Evolutionary conservation across 2,113 vertebrate species (phyloP).

Genomic region (Mustelus asterias): DNA sequence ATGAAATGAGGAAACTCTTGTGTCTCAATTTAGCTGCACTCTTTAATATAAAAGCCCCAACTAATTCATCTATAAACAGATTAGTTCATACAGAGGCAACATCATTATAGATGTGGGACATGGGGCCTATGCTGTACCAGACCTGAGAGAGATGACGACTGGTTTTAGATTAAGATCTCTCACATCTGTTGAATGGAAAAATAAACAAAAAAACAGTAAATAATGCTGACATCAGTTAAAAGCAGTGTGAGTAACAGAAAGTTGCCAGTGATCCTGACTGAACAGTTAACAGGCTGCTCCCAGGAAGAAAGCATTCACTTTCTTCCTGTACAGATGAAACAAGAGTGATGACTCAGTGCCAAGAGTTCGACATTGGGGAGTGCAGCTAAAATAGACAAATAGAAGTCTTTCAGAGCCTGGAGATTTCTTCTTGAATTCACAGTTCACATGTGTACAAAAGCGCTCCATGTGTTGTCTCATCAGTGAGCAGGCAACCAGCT

Average conservation of each 20-base stretch:
- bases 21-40: background rate
- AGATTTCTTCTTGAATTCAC: background rate
- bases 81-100: background rate
- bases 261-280: background rate
- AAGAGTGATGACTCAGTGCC: background rate
- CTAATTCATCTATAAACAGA: background rate
- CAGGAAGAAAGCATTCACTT: background rate
- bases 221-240: background rate
- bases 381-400: background rate
- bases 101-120: background rate
- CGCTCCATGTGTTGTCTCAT: background rate
- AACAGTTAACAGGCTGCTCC: background rate
- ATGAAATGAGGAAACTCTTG: background rate
- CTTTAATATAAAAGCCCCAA: background rate
- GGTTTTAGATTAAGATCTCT: background rate
- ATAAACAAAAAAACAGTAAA: background rate
- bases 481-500: background rate
- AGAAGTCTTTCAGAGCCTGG: background rate
- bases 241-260: background rate
- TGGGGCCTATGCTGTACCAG: background rate
- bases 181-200: background rate
- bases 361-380: background rate
- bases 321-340: background rate
- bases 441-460: background rate
- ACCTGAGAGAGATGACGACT: background rate